A percentile compares a stretch with the other conserved stretches of the same genome.
Evolutionary conservation across 2,113 vertebrate species (phyloP).

Genomic region (Thinocorus orbignyianus): DNA sequence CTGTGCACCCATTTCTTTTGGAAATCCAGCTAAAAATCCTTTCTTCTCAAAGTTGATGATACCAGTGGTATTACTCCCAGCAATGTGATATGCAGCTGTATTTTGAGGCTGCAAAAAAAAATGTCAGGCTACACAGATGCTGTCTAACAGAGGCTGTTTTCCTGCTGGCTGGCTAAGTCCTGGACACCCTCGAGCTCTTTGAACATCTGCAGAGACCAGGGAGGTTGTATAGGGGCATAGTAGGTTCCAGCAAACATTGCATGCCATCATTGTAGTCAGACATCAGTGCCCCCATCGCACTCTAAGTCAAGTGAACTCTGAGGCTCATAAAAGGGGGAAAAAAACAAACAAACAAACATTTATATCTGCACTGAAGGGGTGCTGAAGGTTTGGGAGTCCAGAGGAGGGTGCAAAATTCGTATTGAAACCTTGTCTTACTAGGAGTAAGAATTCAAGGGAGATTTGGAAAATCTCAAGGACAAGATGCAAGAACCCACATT

Average conservation of each 20-base stretch:
- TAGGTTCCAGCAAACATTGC: neutral
- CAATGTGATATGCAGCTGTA: neutral
- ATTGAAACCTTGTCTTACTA: neutral
- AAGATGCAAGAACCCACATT: neutral
- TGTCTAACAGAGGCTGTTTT: neutral
- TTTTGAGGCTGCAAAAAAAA: neutral
- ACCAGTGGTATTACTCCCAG: neutral
- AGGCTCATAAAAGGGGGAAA: neutral
- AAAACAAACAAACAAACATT: no score
- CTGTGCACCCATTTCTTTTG: neutral
- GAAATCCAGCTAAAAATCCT: conserved; percentile 25
- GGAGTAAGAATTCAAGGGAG: neutral
- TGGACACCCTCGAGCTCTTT: neutral
- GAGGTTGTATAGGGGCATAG: neutral
- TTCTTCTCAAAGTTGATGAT: neutral
- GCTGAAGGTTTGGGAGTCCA: neutral
- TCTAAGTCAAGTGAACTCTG: neutral
- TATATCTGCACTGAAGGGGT: neutral
- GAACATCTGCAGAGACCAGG: neutral
- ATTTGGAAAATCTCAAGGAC: neutral
- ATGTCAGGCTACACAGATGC: neutral
- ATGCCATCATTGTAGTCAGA: neutral
- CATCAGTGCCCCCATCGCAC: neutral
- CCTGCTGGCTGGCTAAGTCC: neutral
- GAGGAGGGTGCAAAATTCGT: neutral